Percentiles rank a stretch among this genome's conserved stretches.
Conservation (phyloP, 2,113 vertebrate species). For the Pollachius pollachius region DNA sequence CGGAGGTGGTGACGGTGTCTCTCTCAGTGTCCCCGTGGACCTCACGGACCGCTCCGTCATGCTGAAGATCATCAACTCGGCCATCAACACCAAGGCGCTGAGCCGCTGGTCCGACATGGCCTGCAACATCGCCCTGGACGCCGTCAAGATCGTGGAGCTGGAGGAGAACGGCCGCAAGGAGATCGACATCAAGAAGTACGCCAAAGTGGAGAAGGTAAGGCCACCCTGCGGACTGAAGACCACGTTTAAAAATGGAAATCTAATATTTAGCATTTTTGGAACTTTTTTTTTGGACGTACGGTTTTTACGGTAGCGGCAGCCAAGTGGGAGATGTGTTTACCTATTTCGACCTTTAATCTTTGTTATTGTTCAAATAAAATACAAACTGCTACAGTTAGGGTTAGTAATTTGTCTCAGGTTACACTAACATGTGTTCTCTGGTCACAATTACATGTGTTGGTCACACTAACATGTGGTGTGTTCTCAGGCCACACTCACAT, state of each 20-base stretch:
- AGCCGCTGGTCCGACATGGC: slow-evolving; percentile 83
- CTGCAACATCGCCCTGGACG: slow-evolving; percentile 84
- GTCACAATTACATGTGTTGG: no score
- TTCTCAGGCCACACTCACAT: not conserved
- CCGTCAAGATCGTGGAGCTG: slow-evolving; percentile 87
- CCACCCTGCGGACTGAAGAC: no score
- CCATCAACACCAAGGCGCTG: slow-evolving; percentile 85
- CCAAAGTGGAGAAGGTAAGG: slow-evolving; percentile 89
- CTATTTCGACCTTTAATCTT: not conserved
- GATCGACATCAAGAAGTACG: slow-evolving; percentile 97
- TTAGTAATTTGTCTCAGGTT: no score
- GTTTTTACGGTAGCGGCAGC: no score
- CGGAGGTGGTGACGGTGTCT: no score
- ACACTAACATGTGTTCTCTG: no score
- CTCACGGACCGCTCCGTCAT: slow-evolving; percentile 84
- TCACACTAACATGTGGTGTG: no score
- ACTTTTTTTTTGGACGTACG: no score
- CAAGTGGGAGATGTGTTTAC: not conserved
- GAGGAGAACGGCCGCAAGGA: slow-evolving; percentile 91
- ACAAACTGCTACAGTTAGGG: no score
- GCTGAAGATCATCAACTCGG: slow-evolving; percentile 92
- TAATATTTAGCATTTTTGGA: no score
- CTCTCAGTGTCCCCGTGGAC: slow-evolving; percentile 82
- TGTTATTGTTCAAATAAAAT: no score
- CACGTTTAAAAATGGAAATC: no score